Conservation (phyloP, 2,888 invertebrate genomes). For the Cyaniris semiargus region DNA sequence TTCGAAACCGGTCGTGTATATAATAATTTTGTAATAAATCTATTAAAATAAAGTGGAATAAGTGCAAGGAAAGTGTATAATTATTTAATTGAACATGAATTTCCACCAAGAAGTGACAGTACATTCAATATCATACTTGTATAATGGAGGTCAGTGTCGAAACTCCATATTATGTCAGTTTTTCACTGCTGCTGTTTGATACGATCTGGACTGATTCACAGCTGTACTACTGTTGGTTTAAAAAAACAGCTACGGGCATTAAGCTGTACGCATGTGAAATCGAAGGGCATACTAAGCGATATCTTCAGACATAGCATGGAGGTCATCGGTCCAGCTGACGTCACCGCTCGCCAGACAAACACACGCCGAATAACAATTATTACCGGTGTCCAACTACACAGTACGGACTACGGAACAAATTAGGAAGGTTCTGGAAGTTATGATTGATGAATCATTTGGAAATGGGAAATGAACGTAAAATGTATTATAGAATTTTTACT, state of each 20-base stretch:
- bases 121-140: too few relatives aligned
- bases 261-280: neutral
- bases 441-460: neutral
- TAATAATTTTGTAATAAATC: too few relatives aligned
- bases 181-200: too few relatives aligned
- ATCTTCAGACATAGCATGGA: constrained; percentile 45
- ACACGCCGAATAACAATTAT: constrained; percentile 73
- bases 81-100: too few relatives aligned
- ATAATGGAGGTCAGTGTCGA: too few relatives aligned
- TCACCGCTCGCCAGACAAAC: constrained; percentile 68
- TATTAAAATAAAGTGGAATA: too few relatives aligned
- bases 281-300: constrained; percentile 9
- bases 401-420: constrained; percentile 57
- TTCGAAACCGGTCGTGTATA: too few relatives aligned
- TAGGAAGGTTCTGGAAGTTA: constrained; percentile 51
- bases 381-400: constrained; percentile 59
- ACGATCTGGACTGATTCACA: too few relatives aligned
- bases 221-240: too few relatives aligned
- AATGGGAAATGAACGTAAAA: constrained; percentile 8
- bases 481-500: neutral
- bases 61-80: too few relatives aligned
- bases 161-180: too few relatives aligned
- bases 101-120: too few relatives aligned
- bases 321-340: constrained; percentile 73
- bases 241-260: neutral